These are phyloP conservation scores for Ridgeia piscesae DNA, from an alignment of 1,140 invertebrate species.

Conservation along the genomic window DNA sequence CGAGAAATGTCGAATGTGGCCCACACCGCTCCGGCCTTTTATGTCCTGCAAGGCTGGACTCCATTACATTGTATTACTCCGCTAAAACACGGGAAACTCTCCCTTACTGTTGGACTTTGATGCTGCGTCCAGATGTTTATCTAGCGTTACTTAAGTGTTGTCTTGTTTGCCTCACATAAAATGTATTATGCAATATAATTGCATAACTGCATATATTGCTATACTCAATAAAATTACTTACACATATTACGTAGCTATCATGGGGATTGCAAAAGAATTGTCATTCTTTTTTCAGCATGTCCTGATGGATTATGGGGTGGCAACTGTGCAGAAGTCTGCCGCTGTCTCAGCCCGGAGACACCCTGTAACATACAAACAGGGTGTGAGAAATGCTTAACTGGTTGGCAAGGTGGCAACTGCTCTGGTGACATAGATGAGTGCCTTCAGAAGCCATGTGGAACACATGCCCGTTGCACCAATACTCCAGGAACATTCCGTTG, in stretches of 20 bases:
- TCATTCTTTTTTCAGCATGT: background rate
- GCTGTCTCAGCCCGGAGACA: background rate
- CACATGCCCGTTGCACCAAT: conserved; percentile 64
- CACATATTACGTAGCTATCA: background rate
- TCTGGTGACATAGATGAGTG: conserved; percentile 68
- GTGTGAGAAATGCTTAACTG: background rate
- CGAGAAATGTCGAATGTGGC: no score
- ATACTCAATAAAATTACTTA: background rate
- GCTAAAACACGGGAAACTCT: no score
- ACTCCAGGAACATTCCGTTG: conserved; percentile 64
- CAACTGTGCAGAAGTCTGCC: background rate
- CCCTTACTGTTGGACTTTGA: no score
- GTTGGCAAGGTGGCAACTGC: background rate
- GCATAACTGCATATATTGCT: no score
- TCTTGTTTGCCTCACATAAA: no score
- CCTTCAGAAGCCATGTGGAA: conserved; percentile 57
- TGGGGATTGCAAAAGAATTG: background rate
- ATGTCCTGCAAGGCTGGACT: no score
- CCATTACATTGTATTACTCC: no score
- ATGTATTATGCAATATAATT: no score
- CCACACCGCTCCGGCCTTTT: no score
- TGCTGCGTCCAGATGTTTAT: no score
- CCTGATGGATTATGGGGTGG: background rate
- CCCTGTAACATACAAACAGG: background rate
- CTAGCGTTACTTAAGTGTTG: no score